Evolutionary conservation across 2,113 vertebrate species (phyloP), one percentile per base, ranked within the genome.

Genomic region (Atherinomorus stipes): DNA sequence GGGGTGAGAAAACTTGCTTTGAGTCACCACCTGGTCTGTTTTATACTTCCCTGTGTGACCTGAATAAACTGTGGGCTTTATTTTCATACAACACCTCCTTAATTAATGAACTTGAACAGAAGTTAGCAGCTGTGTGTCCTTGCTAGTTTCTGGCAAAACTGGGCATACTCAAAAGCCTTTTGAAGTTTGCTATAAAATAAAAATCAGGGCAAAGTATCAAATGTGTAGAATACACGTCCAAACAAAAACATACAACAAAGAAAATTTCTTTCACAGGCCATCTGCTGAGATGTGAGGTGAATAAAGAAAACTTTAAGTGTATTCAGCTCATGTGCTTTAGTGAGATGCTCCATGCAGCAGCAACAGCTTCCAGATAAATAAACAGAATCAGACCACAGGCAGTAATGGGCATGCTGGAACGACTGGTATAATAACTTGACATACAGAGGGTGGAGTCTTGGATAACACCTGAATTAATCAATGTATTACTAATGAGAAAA

Each of bases 31-130:
- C 59, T 31, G 19, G 60, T 45, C 64, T 42, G 52, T 62, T 67
- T 73, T 50, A 73, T 78, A 65, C 64, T 72, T 63, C 42, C 44
- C 42, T 64, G 51, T 78, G 64, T 67, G 76, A 78, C 79, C 66
- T 72, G 56, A 76, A 75, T 72, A 71, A 76, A 89, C 65, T 28
- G 28, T 19, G 18, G 45, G 37, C 57, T 67, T 76, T 66, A 52
- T 83, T 81, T 80, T 74, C 28, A 59, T 57, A 74, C 57, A 81
- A 65, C 79, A 76, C 23, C 67, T 64, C 26, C 45, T 64, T 71
- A 57, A 83, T 86, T 86, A 88, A 44, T 63, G 56, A 87, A 75
- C 71, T 49, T 53, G 26, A 80, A 84, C 60, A 84, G 69, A 83
- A 63, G 64, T 49, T 50, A 79, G 52, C 25, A 2, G 49, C 57